Conservation (phyloP, 2,888 invertebrate species). For the Hermaeophaga mercurialis region DNA sequence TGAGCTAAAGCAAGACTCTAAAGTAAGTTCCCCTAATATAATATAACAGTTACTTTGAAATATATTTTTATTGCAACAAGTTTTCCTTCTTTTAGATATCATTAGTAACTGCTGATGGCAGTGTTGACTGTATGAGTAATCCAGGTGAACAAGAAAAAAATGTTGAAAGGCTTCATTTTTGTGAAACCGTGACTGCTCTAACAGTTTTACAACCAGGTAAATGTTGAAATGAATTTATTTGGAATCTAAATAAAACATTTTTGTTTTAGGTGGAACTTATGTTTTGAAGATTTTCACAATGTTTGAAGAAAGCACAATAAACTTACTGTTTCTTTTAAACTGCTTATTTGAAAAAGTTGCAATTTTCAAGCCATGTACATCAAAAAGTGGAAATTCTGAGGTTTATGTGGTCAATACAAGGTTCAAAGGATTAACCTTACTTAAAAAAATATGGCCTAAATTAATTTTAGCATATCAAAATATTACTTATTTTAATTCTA, state of each 20-base stretch:
- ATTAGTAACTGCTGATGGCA: conserved; percentile 91
- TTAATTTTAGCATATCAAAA: conserved; percentile 45
- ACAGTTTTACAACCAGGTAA: conserved; percentile 63
- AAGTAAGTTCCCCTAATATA: conserved; percentile 26
- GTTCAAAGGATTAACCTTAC: conserved; percentile 60
- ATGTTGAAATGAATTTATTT: not conserved
- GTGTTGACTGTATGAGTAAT: conserved; percentile 82
- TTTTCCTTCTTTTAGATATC: conserved; percentile 64
- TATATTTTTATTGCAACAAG: too few relatives aligned
- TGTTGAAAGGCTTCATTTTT: conserved; percentile 80
- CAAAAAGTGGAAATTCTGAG: conserved; percentile 96
- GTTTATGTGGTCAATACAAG: conserved; percentile 79
- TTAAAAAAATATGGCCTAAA: conserved; percentile 42
- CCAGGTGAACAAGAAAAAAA: conserved; percentile 87
- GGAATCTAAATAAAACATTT: conserved; percentile 18
- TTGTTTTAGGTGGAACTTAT: conserved; percentile 71
- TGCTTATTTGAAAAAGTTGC: conserved; percentile 75
- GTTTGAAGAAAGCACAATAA: conserved; percentile 82
- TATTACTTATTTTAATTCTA: conserved; percentile 23
- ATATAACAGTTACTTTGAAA: not conserved
- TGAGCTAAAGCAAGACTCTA: conserved; percentile 44
- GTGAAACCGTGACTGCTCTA: conserved; percentile 81
- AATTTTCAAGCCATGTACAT: conserved; percentile 87
- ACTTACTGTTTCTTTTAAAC: conserved; percentile 78
- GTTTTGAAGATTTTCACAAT: conserved; percentile 90